Base-by-base conservation (phyloP, 2,888 invertebrate genomes). In the Scaptomyza parva region DNA sequence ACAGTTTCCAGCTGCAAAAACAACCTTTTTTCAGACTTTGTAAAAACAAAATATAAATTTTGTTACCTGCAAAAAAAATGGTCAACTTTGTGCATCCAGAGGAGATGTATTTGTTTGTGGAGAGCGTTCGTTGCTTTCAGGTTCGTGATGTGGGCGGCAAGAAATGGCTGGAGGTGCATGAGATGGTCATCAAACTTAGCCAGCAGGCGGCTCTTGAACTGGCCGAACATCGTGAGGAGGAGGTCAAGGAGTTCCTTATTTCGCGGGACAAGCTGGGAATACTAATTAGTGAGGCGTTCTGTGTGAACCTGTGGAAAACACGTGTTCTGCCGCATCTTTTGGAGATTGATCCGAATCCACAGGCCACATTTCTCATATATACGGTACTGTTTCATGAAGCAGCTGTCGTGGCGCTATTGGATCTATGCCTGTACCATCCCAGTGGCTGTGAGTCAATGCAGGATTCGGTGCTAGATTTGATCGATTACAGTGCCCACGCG, bases 181-280 rank as follows among this genome's bases (percentile, higher is more conserved):
- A 96, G 88, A 93, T 95, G 81, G 90, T 97, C 8, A 96, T 97
- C 87, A 96, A 97, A 90, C 90, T 98, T 11, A 96, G 96, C 87
- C 97, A 98, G 91, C 97, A 98, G 92, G 97, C 97, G 1, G 94
- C 96, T 41, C 90, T 97, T 40, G 97, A 97, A 93, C 96, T 96
- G 1, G 93, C 94, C 11, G 93, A 94, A 24, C 92, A 95, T 86
- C 94, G 95, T 75, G 97, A 97, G 91, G 98, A 98, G 91, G 93
- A 94, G 53, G 95, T 97, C 0, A 97, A 97, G 92, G 97, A 97
- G 92, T 94, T 94, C 50, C 92, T 98, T 8, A 94, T 97, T 68
- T 63, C 89, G 0, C 83, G 88, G 3, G 87, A 89, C 43, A 91
- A 91, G 62, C 60, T 91, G 7, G 94, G 95, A 1, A 91, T 96